Evolutionary conservation across 2,888 invertebrate species (phyloP).

Genomic region (Holacanthella duospinosa): DNA sequence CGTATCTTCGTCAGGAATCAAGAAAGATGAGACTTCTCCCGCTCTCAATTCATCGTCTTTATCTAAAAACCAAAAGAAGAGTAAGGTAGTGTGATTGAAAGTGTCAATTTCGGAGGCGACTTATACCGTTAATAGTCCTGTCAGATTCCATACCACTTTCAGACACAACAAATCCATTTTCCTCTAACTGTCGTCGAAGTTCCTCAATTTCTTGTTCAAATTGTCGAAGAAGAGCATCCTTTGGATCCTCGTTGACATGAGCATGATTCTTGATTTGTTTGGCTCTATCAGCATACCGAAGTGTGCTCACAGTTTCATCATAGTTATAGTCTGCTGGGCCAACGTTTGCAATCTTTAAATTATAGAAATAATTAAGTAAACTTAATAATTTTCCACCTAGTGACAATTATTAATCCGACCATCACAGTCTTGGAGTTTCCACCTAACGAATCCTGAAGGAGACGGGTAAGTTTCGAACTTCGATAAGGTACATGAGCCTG

Average conservation of each 20-base stretch:
- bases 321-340: constrained; percentile 95
- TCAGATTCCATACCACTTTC: too few species aligned
- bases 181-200: constrained; percentile 72
- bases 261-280: constrained; percentile 96
- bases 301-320: constrained; percentile 92
- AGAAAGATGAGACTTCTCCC: constrained; percentile 9
- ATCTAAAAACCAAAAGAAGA: too few species aligned
- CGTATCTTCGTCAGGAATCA: constrained; percentile 9
- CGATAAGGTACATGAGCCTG: constrained; percentile 97
- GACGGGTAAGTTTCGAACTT: constrained; percentile 88
- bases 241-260: constrained; percentile 92
- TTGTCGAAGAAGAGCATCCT: constrained; percentile 85
- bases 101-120: too few species aligned
- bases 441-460: constrained; percentile 92
- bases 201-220: constrained; percentile 95
- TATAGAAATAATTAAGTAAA: constrained; percentile 2
- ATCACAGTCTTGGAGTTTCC: constrained; percentile 93
- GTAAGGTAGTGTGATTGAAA: too few species aligned
- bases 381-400: constrained; percentile 1
- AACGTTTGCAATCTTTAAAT: constrained; percentile 75
- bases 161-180: constrained; percentile 45
- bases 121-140: too few species aligned
- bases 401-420: constrained; percentile 49
- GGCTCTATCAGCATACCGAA: constrained; percentile 92
- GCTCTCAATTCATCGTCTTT: constrained; percentile 25